Percentiles rank a stretch among this genome's conserved stretches.
Conservation (phyloP, 2,797 vertebrate species). For the Leucoraja ocellata region DNA sequence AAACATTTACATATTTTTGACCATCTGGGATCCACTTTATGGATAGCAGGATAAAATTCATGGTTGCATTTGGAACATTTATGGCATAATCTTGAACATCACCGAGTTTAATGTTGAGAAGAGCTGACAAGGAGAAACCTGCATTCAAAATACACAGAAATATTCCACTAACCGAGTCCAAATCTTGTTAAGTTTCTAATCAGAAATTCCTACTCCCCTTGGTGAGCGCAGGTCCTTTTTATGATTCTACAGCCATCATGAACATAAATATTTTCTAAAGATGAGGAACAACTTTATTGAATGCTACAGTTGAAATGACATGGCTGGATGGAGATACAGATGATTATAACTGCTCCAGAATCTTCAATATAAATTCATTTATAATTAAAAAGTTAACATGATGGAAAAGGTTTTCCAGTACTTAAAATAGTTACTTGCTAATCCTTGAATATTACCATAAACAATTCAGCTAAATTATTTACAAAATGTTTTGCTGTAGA, state of each 20-base stretch:
- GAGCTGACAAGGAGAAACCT: neutral
- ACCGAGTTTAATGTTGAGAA: neutral
- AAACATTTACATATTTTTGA: neutral
- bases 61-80: neutral
- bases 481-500: neutral
- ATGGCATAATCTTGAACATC: neutral
- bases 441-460: neutral
- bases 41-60: neutral
- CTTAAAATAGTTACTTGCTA: neutral
- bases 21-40: neutral
- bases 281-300: neutral
- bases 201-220: neutral
- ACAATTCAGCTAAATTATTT: neutral
- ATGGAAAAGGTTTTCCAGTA: neutral
- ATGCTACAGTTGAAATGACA: neutral
- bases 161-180: neutral
- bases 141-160: neutral
- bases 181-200: neutral
- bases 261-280: neutral
- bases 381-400: neutral
- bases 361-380: neutral
- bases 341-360: neutral
- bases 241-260: neutral
- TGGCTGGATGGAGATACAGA: neutral
- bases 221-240: neutral